Percentiles rank a stretch among this genome's conserved stretches.
Conservation (phyloP, 2,888 invertebrate species). For the Drosophila multiciliata region DNA sequence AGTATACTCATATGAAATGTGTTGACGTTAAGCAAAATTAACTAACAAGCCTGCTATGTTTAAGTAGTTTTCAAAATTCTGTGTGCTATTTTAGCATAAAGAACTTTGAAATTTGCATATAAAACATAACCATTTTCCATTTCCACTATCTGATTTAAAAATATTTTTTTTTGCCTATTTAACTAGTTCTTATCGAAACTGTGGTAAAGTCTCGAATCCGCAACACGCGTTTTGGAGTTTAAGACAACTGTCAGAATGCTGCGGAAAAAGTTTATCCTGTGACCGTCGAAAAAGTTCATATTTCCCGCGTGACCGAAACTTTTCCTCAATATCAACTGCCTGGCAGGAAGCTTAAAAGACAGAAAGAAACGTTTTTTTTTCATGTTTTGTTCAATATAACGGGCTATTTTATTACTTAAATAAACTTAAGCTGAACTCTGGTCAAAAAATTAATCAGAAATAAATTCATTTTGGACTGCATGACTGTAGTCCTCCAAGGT, state of each 20-base stretch:
- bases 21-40: slow-evolving; percentile 16
- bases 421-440: background rate
- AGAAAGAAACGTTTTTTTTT: slow-evolving; percentile 34
- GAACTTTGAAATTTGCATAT: background rate
- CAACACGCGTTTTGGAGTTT: slow-evolving; percentile 15
- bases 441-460: background rate
- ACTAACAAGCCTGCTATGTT: slow-evolving; percentile 29
- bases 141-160: background rate
- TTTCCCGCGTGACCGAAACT: slow-evolving; percentile 59
- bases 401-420: slow-evolving; percentile 43
- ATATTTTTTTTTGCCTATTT: background rate
- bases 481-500: background rate
- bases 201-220: background rate
- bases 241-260: slow-evolving; percentile 17
- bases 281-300: slow-evolving; percentile 34
- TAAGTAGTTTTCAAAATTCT: background rate
- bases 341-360: slow-evolving; percentile 12
- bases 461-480: background rate
- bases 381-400: slow-evolving; percentile 6
- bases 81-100: background rate
- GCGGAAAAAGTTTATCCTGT: slow-evolving; percentile 26
- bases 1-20: slow-evolving; percentile 19
- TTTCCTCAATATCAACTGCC: slow-evolving; percentile 40
- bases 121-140: background rate
- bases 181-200: background rate